phyloP scores from a whole-genome alignment of 2,797 vertebrate species.

The Craterocephalus amniculus region DNA sequence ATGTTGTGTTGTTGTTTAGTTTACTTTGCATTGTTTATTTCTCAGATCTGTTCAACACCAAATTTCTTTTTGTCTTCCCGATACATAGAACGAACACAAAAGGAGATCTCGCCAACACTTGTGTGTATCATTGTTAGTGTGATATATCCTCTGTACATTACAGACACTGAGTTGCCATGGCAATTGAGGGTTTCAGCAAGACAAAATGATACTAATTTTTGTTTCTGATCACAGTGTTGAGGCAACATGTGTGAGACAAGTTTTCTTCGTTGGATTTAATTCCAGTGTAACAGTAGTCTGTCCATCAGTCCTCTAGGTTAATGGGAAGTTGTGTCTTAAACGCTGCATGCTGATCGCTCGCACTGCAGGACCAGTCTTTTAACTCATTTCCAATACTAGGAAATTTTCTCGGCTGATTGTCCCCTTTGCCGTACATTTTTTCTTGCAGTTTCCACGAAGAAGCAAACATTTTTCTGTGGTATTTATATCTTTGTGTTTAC shows the following conservation, averaged over 20 bases:
- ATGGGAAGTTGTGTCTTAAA: conserved; percentile 8
- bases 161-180: conserved; percentile 14
- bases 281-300: not conserved
- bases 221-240: not conserved
- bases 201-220: conserved; percentile 7
- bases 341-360: not conserved
- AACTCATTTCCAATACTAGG: conserved; percentile 15
- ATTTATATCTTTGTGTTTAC: conserved; percentile 10
- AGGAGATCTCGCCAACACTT: not conserved
- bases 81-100: not conserved
- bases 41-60: not conserved
- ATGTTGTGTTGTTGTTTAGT: not conserved
- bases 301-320: not conserved
- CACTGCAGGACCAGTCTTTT: conserved; percentile 6
- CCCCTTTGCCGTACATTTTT: conserved; percentile 6
- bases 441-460: conserved; percentile 6
- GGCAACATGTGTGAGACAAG: conserved; percentile 2
- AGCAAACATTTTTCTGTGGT: conserved; percentile 3
- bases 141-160: not conserved
- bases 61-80: not conserved
- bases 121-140: not conserved
- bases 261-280: not conserved
- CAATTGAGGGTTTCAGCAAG: conserved; percentile 8
- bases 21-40: not conserved
- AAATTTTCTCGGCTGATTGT: conserved; percentile 3